phyloP scores from a whole-genome alignment of 2,888 invertebrate species.

The Andrena fulva region DNA sequence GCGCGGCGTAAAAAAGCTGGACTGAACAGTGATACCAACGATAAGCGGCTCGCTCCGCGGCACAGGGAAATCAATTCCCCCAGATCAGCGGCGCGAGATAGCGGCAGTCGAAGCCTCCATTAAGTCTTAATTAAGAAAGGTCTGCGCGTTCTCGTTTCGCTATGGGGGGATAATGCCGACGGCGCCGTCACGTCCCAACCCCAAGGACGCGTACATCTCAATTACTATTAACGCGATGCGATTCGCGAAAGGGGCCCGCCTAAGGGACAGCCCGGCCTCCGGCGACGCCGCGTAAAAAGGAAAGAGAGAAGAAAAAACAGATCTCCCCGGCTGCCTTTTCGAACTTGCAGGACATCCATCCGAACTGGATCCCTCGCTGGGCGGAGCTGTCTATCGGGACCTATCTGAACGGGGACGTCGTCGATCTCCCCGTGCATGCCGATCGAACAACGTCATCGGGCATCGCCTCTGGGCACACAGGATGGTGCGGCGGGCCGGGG shows the following conservation, averaged over 20 bases:
- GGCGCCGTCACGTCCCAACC: constrained; percentile 46
- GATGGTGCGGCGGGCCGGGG: neutral
- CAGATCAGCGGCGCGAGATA: constrained; percentile 61
- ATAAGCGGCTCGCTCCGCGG: constrained; percentile 20
- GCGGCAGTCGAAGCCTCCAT: constrained; percentile 45
- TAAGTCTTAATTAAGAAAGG: constrained; percentile 65
- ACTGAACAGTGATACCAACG: constrained; percentile 21
- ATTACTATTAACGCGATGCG: constrained; percentile 57
- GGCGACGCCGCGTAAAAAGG: constrained; percentile 21
- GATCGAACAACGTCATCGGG: constrained; percentile 14
- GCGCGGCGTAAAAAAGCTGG: neutral
- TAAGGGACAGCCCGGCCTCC: constrained; percentile 24
- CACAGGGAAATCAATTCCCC: constrained; percentile 59
- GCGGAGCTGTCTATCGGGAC: constrained; percentile 51
- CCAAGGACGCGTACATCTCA: constrained; percentile 61
- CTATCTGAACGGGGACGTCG: constrained; percentile 46
- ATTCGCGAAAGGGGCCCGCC: constrained; percentile 18
- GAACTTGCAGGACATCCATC: constrained; percentile 57
- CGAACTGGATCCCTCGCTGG: constrained; percentile 56
- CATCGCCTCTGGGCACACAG: constrained; percentile 12
- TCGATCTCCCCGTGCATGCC: constrained; percentile 25
- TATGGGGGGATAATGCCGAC: constrained; percentile 48
- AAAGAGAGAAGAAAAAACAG: constrained; percentile 7
- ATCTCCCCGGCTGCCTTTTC: constrained; percentile 24
- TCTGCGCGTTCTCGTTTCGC: constrained; percentile 39